Percentiles rank a stretch among this genome's conserved stretches.
Conservation (phyloP, 2,888 invertebrate species). For the Schizaphis graminum region DNA sequence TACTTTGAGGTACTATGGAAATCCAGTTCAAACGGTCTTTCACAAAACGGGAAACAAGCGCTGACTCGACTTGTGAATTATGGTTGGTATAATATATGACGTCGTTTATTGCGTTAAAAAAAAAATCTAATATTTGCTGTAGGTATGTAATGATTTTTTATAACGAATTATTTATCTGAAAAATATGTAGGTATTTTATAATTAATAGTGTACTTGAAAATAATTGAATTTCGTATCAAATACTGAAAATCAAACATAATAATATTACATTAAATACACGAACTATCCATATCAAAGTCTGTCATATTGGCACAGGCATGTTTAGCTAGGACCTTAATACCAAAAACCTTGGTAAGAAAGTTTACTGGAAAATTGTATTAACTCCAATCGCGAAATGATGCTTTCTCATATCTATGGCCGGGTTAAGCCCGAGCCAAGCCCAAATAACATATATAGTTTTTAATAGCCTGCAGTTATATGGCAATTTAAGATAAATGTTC, state of each 20-base stretch:
- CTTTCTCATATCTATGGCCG: neutral
- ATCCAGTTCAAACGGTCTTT: neutral
- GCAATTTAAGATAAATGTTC: neutral
- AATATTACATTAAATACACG: no score
- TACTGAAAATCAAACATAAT: no score
- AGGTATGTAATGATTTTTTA: neutral
- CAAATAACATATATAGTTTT: neutral
- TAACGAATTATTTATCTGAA: neutral
- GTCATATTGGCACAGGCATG: neutral
- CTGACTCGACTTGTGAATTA: neutral
- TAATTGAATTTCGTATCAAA: neutral
- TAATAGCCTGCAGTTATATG: neutral
- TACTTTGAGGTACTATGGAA: neutral
- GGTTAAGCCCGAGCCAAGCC: neutral
- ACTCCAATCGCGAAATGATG: neutral
- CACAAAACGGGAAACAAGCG: conserved; percentile 1
- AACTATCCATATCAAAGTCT: neutral
- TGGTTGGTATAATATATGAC: neutral
- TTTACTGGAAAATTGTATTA: neutral
- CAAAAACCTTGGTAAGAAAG: neutral
- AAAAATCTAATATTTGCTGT: neutral
- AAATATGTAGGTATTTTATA: neutral
- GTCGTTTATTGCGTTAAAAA: neutral
- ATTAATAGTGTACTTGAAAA: neutral
- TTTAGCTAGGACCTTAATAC: neutral